Percentiles rank a stretch among this genome's conserved stretches.
These are phyloP conservation scores for Coregonus suidteri DNA, from an alignment of 2,797 vertebrate species.

Conservation along the genomic window DNA sequence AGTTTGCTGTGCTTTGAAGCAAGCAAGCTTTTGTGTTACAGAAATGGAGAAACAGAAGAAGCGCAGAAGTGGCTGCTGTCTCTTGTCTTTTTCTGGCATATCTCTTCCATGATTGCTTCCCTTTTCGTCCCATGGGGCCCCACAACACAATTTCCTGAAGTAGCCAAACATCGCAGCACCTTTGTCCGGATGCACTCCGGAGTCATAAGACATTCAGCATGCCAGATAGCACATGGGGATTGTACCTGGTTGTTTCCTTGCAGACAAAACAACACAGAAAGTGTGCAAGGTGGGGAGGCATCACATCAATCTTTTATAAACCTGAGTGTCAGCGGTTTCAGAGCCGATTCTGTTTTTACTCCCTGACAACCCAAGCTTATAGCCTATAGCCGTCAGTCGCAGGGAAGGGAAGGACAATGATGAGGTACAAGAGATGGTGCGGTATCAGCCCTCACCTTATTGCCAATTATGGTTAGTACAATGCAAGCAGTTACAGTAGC, in stretches of 20 bases:
- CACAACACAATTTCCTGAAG: slow-evolving; percentile 34
- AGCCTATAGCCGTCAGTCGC: slow-evolving; percentile 34
- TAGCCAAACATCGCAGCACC: slow-evolving; percentile 33
- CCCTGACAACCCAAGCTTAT: slow-evolving; percentile 38
- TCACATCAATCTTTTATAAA: slow-evolving; percentile 52
- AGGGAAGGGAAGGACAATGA: slow-evolving; percentile 15
- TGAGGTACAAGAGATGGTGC: slow-evolving; percentile 30
- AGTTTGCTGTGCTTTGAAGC: too few relatives aligned
- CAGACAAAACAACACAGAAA: slow-evolving; percentile 34
- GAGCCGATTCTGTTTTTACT: slow-evolving; percentile 23
- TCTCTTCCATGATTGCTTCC: slow-evolving; percentile 5
- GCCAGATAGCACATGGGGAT: slow-evolving; percentile 27
- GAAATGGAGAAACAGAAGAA: neutral
- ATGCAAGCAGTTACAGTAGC: slow-evolving; percentile 1
- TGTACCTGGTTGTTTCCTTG: slow-evolving; percentile 31
- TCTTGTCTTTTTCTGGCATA: slow-evolving; percentile 7
- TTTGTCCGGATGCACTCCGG: slow-evolving; percentile 23
- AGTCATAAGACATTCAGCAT: slow-evolving; percentile 50
- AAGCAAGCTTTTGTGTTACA: slow-evolving; percentile 1
- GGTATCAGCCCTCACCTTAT: slow-evolving; percentile 34
- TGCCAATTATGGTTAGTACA: slow-evolving; percentile 24
- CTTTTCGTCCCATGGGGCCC: slow-evolving; percentile 16
- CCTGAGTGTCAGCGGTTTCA: slow-evolving; percentile 43
- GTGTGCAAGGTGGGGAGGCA: slow-evolving; percentile 6
- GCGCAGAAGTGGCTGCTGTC: slow-evolving; percentile 19